Percentiles rank a stretch among this genome's conserved stretches.
phyloP scores from a whole-genome alignment of 2,797 vertebrate species.

The Glyptemys insculpta region DNA sequence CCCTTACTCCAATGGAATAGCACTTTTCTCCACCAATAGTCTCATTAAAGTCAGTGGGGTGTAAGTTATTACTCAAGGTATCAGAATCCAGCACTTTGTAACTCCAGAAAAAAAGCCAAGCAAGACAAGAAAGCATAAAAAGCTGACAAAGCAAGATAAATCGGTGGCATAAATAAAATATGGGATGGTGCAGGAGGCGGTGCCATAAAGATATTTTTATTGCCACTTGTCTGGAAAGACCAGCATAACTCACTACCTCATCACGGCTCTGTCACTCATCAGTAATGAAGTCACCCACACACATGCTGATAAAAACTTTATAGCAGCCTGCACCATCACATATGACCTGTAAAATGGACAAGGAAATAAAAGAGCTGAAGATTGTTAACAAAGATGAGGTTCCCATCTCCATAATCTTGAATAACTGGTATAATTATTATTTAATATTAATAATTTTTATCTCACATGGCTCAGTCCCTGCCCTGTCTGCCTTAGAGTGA shows the following conservation, averaged over 20 bases:
- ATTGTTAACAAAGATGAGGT: background rate
- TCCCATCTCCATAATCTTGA: background rate
- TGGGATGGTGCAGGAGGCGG: slow-evolving; percentile 41
- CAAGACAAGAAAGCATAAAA: slow-evolving; percentile 28
- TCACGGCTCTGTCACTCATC: slow-evolving; percentile 48
- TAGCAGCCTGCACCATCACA: background rate
- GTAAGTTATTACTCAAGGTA: background rate
- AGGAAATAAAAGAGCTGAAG: background rate
- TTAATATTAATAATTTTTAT: background rate
- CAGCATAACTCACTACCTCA: slow-evolving; percentile 69
- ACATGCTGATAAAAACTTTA: slow-evolving; percentile 56
- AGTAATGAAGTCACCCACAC: slow-evolving; percentile 63
- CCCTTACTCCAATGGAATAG: background rate
- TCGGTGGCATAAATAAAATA: slow-evolving; percentile 78
- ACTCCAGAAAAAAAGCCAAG: background rate
- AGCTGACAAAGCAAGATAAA: slow-evolving; percentile 73
- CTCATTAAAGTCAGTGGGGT: background rate
- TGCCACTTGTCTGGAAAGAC: slow-evolving; percentile 74
- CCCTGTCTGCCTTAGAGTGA: background rate
- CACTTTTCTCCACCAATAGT: background rate
- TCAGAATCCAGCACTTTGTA: background rate
- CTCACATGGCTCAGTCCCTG: background rate
- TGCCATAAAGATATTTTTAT: slow-evolving; percentile 75
- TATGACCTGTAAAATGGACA: background rate
- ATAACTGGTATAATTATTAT: background rate